Conservation (phyloP, 2,888 invertebrate genomes). For the Idaea dimidiata region DNA sequence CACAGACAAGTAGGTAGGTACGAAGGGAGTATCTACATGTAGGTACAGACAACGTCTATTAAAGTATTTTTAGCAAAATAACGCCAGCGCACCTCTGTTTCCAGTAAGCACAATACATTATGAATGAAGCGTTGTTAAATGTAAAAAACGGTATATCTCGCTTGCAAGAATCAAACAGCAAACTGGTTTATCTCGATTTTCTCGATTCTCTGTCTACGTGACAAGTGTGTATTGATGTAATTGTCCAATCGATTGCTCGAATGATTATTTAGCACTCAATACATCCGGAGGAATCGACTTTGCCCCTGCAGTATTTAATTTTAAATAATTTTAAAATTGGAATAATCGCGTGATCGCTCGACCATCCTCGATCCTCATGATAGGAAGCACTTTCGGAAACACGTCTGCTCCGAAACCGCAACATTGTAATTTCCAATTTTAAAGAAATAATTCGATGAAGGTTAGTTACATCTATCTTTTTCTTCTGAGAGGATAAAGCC, state of each 20-base stretch:
- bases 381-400: slow-evolving; percentile 76
- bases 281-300: slow-evolving; percentile 56
- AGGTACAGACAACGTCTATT: slow-evolving; percentile 32
- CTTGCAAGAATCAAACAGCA: slow-evolving; percentile 39
- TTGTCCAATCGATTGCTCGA: slow-evolving; percentile 60
- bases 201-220: slow-evolving; percentile 58
- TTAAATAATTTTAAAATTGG: slow-evolving; percentile 36
- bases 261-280: slow-evolving; percentile 44
- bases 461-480: slow-evolving; percentile 51
- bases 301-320: slow-evolving; percentile 35
- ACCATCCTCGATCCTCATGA: slow-evolving; percentile 47
- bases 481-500: slow-evolving; percentile 47
- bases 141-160: slow-evolving; percentile 67
- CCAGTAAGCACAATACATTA: slow-evolving; percentile 66
- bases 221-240: slow-evolving; percentile 67
- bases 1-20: slow-evolving; percentile 29
- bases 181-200: slow-evolving; percentile 59
- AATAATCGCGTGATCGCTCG: slow-evolving; percentile 67
- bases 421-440: slow-evolving; percentile 74
- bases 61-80: slow-evolving; percentile 52
- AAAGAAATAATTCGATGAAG: slow-evolving; percentile 70
- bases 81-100: slow-evolving; percentile 52
- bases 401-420: slow-evolving; percentile 76
- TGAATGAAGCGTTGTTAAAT: slow-evolving; percentile 75
- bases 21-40: slow-evolving; percentile 19